Evolutionary conservation across 2,888 invertebrate genomes (phyloP).

Genomic region (Microdon myrmicae): DNA sequence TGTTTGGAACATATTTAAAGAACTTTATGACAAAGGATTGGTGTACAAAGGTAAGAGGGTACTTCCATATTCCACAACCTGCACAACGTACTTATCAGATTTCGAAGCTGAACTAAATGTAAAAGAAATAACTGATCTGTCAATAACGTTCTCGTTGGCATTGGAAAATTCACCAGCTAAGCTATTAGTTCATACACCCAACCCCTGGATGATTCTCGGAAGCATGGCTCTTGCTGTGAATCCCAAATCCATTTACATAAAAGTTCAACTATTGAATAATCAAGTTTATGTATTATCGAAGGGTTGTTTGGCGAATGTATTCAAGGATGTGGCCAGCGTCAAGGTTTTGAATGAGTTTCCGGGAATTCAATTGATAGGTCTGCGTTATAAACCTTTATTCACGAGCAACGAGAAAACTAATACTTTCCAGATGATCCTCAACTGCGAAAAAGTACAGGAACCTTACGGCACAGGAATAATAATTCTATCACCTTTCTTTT

Average conservation of each 20-base stretch:
- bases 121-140: conserved; percentile 93
- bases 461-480: conserved; percentile 96
- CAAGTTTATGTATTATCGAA: conserved; percentile 82
- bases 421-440: conserved; percentile 82
- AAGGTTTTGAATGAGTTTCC: conserved; percentile 78
- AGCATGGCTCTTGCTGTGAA: conserved; percentile 93
- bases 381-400: conserved; percentile 86
- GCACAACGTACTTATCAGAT: conserved; percentile 93
- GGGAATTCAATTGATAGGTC: conserved; percentile 80
- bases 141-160: conserved; percentile 87
- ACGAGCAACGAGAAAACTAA: conserved; percentile 65
- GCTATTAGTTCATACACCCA: conserved; percentile 83
- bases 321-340: conserved; percentile 80
- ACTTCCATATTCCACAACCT: conserved; percentile 96
- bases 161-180: conserved; percentile 68
- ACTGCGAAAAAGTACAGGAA: conserved; percentile 88
- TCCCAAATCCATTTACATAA: conserved; percentile 82
- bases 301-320: conserved; percentile 77
- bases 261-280: conserved; percentile 69
- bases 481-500: conserved; percentile 96
- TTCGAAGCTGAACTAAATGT: conserved; percentile 99
- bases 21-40: conserved; percentile 89
- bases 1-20: conserved; percentile 97
- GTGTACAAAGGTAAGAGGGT: conserved; percentile 96
- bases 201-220: conserved; percentile 96